Evolutionary conservation across 2,888 invertebrate species (phyloP).

Genomic region (Drosophila setosimentum): DNA sequence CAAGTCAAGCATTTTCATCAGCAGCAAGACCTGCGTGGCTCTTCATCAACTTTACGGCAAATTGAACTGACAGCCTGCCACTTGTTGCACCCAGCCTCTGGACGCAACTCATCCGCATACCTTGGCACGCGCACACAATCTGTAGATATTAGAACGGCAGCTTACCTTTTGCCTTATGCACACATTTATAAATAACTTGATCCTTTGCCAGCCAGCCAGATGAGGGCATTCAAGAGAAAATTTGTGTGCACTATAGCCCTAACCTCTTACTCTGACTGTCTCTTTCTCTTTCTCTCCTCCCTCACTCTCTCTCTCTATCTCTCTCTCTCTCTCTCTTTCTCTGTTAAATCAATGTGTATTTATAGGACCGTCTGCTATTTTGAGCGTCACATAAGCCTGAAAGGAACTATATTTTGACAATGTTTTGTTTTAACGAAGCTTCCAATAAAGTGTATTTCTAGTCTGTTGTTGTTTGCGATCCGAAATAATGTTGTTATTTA

Average conservation of each 20-base stretch:
- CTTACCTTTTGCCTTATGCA: constrained; percentile 17
- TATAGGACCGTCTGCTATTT: constrained; percentile 25
- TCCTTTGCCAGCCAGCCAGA: constrained; percentile 57
- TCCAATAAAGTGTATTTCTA: not conserved
- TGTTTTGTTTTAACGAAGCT: not conserved
- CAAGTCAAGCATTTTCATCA: constrained; percentile 22
- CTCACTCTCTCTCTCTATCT: not conserved
- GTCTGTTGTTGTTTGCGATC: not conserved
- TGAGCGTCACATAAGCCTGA: constrained; percentile 4
- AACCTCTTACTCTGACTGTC: not conserved
- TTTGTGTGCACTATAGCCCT: constrained; percentile 37
- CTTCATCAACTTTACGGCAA: constrained; percentile 55
- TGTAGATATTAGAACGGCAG: constrained; percentile 11
- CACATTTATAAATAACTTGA: constrained; percentile 65
- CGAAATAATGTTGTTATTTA: not conserved
- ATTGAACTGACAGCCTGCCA: constrained; percentile 69
- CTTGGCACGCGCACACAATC: constrained; percentile 18
- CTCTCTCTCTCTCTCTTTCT: not conserved
- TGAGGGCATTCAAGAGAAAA: constrained; percentile 65
- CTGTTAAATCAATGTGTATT: constrained; percentile 18
- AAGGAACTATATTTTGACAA: constrained; percentile 34
- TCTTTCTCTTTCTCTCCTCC: not conserved
- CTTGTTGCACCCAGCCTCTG: constrained; percentile 61
- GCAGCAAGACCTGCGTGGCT: constrained; percentile 8
- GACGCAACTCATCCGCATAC: constrained; percentile 18